Evolutionary conservation across 2,888 invertebrate species (phyloP).

Genomic region (Dasysyrphus albostriatus): DNA sequence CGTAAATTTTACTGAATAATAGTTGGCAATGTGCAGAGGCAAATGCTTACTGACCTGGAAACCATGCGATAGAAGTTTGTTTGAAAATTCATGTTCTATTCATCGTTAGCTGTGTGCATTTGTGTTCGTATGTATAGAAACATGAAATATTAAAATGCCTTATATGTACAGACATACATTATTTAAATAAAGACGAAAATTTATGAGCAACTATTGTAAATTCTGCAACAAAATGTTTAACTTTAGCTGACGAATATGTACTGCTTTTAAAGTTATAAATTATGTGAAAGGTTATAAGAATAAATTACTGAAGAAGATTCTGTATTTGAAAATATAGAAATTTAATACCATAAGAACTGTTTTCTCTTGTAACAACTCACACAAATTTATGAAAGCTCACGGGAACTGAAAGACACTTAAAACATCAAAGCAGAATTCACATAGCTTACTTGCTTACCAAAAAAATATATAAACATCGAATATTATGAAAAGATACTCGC

Average conservation of each 20-base stretch:
- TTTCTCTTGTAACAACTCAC: neutral
- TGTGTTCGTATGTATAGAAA: neutral
- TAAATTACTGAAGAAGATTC: neutral
- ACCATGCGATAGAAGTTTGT: conserved; percentile 71
- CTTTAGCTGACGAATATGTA: conserved; percentile 15
- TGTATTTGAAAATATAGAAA: neutral
- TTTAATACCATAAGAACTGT: neutral
- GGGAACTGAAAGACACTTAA: too few species aligned
- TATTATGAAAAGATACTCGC: too few species aligned
- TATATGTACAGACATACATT: neutral
- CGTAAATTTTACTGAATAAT: conserved; percentile 62
- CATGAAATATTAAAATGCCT: conserved; percentile 54
- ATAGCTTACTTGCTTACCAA: too few species aligned
- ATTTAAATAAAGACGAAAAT: conserved; percentile 14
- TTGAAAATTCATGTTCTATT: conserved; percentile 59
- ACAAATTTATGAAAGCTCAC: neutral
- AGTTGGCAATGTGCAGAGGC: conserved; percentile 66
- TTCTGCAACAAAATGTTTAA: conserved; percentile 42
- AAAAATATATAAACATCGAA: too few species aligned
- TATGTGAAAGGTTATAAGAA: neutral
- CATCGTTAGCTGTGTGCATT: conserved; percentile 26
- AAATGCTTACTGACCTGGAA: conserved; percentile 74
- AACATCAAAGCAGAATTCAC: too few species aligned
- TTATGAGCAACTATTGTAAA: conserved; percentile 49
- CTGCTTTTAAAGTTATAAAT: conserved; percentile 3